Base-by-base conservation (phyloP, 2,888 invertebrate species). In the Catocala nupta region DNA sequence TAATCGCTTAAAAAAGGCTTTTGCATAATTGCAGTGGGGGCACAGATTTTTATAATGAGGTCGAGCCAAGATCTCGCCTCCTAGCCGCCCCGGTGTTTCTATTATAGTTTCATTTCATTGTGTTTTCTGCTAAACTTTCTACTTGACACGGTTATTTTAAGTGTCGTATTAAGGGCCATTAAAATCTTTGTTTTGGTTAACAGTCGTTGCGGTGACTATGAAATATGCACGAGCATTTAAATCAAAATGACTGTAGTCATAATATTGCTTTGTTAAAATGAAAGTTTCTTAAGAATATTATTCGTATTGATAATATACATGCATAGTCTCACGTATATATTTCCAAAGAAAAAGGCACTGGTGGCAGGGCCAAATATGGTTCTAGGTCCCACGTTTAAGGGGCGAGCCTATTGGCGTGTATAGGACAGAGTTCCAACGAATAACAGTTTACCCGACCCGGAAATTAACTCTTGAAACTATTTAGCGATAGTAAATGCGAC, bases 1-100 rank as follows among this genome's bases (percentile, higher is more conserved):
- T 63, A 59, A 50, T 13, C 57, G 53, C 59, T 68, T 75, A 73
- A 75, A 78, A 76, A 75, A 68, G 54, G 61, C 63, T 71, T 72
- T 62, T 63, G 68, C 64, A 76, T 77, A 77, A 76, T 69, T 71
- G 49, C 64, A 52, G 55, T 12, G 60, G 61, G 55, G 51, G 53
- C 63, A 52, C 60, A 51, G 62, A 60, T 64, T 77, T 55, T 64
- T 62, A 68, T 61, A 71, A 70, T 75, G 70, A 74, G 68, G 65
- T 67, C 70, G 51, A 58, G 62, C 64, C 53, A 53, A 62, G 55
- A 56, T 59, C 55, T 43, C 12, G 34, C 43, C 56, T 55, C 51
- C 48, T 50, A 52, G 49, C 57, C 59, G 59, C 54, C 55, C 56
- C 51, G 33, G 52, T 63, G 56, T 52, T 66, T 63, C 61, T 61